Evolutionary conservation across 1,140 invertebrate species (phyloP), one percentile per base, ranked within the genome.

Genomic region (Pollicipes pollicipes): DNA sequence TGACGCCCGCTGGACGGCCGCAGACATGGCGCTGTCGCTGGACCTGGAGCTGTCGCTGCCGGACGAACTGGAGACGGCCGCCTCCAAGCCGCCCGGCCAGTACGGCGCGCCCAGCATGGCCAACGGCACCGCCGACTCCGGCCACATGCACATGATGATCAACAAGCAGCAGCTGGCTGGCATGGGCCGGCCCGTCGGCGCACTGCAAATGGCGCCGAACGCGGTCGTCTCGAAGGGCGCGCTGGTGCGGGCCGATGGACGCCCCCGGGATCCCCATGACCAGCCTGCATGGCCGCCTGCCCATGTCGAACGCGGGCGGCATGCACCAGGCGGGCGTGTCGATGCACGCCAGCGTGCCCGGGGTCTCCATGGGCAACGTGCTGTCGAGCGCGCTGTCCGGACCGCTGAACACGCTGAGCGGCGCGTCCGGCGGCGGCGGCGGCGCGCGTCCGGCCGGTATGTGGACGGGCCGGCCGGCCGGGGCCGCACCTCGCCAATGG

Each of bases 11-110:
- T n/a, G n/a, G n/a, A 21, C 24, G 45, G 3, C 64, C 1, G 16
- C 64, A 27, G 64, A 66, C 28, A 66, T 66, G 64, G 66, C 37
- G 30, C 26, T 71, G 30, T 66, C 64, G 64, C 28, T 66, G n/a
- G 64, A 66, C 64, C 24, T 58, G 3, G 64, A 66, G 64, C 28
- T 29, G 8, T 66, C 64, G n/a, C n/a, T 66, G 64, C 64, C 64
- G 64, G 64, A 66, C 64, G 64, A 66, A n/a, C 17, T 66, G 64
- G 64, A 66, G 27, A 66, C 64, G 3, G 28, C 64, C 64, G 64
- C 24, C 64, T 4, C n/a, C 64, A 28, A 28, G 64, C 28, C 26
- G 64, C 28, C 64, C 8, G 64, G 27, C 27, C n/a, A 28, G 64
- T 66, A 66, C 64, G 64, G 27, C 17, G n/a, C 64, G 10, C 8